These are phyloP conservation scores for Goniozus legneri DNA, from an alignment of 1,140 invertebrate species.

Conservation along the genomic window DNA sequence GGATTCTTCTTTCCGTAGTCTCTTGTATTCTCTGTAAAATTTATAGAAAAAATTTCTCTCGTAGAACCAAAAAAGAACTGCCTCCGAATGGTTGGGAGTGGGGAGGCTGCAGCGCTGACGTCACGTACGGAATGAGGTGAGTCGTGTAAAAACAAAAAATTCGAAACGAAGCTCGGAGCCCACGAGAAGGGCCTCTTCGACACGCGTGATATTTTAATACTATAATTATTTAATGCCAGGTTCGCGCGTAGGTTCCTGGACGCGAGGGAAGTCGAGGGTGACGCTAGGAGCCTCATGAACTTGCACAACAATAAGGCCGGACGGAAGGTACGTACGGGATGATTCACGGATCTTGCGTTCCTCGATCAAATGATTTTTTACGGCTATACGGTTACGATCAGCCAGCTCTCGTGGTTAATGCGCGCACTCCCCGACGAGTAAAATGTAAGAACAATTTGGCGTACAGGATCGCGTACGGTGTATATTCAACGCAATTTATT, in stretches of 20 bases:
- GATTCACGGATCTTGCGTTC: too few relatives aligned
- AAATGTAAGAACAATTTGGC: not conserved
- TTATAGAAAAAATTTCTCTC: slow-evolving; percentile 5
- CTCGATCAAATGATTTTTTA: too few relatives aligned
- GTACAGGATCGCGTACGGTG: slow-evolving; percentile 2
- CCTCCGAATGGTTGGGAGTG: slow-evolving; percentile 68
- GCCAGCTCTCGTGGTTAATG: too few relatives aligned
- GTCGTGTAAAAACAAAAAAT: slow-evolving; percentile 4
- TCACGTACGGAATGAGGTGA: slow-evolving; percentile 69
- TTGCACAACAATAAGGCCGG: slow-evolving; percentile 95
- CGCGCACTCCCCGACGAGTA: not conserved
- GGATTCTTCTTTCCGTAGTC: not conserved
- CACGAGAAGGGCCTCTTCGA: slow-evolving; percentile 10
- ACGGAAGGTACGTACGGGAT: slow-evolving; percentile 78
- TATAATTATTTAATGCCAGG: slow-evolving; percentile 40
- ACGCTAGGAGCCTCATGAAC: slow-evolving; percentile 90
- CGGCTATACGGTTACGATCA: too few relatives aligned
- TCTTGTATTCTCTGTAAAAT: too few relatives aligned
- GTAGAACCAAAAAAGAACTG: slow-evolving; percentile 40
- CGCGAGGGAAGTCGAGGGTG: slow-evolving; percentile 76
- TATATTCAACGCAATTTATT: slow-evolving; percentile 30
- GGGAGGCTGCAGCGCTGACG: slow-evolving; percentile 84
- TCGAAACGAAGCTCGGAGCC: slow-evolving; percentile 1
- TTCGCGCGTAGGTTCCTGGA: slow-evolving; percentile 81
- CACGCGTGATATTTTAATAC: slow-evolving; percentile 24